Base-by-base conservation (phyloP, 1,140 invertebrate species). In the Metopolophium dirhodum region DNA sequence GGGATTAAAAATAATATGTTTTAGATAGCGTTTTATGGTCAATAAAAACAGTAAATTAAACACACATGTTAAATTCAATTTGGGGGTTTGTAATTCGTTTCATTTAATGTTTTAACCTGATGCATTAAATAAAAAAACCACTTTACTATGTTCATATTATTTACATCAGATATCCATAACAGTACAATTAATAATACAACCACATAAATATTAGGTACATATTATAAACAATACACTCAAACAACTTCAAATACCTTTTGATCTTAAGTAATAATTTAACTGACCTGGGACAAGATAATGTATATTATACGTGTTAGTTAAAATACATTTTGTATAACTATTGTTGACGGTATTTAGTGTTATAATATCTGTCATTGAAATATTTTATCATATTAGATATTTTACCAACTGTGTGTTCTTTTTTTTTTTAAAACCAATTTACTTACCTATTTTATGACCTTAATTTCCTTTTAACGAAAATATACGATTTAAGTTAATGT, bases 51-150 rank as follows among this genome's bases (percentile, higher is more conserved):
- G 8, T 37, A 89, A 89, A 37, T 47, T 89, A 54, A 37, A 89
- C 49, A 23, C n/a, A 4, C 22, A 26, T 35, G 22, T 89, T 89
- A 23, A 89, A 89, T 89, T 54, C 14, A 47, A 88, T 20, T 45
- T 88, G 22, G n/a, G n/a, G 47, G 20, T 54, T 89, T 89, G n/a
- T 89, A 54, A 88, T 49, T 89, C 30, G 3, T 89, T 89, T 89
- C n/a, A 37, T 89, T 89, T 89, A 41, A 47, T 47, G 41, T 37
- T 83, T 35, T 86, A 51, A 88, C 35, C 35, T 89, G 26, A 54
- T 23, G n/a, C 49, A 23, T 89, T 89, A n/a, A 54, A 54, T 54
- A 54, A 89, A 54, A 85, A 68, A 87, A 87, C 14, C 2, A 87
- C 30, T 26, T 88, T 37, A 20, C 26, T 14, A 37, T 35, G 22